Conservation (phyloP, 2,888 invertebrate genomes). For the Caenorhabditis becei region DNA sequence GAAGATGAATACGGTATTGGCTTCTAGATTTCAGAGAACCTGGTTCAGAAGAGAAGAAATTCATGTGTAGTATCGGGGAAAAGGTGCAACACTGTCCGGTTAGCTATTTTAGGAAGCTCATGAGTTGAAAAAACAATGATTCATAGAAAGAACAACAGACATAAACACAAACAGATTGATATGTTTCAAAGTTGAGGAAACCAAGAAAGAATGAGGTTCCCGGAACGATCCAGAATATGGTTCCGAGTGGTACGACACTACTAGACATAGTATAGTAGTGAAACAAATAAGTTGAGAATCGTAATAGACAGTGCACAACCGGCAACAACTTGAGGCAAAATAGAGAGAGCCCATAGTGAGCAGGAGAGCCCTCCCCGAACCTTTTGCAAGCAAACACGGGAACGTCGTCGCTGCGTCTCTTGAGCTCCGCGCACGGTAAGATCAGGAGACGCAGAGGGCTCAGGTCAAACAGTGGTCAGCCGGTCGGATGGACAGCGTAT, state of each 20-base stretch:
- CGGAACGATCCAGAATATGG: neutral
- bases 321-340: constrained; percentile 54
- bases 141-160: neutral
- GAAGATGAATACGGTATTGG: too few species aligned
- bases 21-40: too few species aligned
- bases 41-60: neutral
- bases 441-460: constrained; percentile 38
- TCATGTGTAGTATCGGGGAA: neutral
- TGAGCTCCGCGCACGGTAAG: constrained; percentile 19
- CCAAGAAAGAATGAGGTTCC: neutral
- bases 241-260: neutral
- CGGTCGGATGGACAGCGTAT: constrained; percentile 32
- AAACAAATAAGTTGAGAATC: constrained; percentile 41
- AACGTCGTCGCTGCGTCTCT: constrained; percentile 53
- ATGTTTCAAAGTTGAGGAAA: neutral
- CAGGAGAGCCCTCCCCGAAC: constrained; percentile 50
- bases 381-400: constrained; percentile 42
- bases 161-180: neutral
- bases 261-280: constrained; percentile 10
- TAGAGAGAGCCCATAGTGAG: constrained; percentile 28
- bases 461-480: constrained; percentile 58
- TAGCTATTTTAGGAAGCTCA: neutral
- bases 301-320: constrained; percentile 60
- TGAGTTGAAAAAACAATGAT: neutral
- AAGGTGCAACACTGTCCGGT: neutral